A percentile compares a stretch with the other conserved stretches of the same genome.
phyloP scores from a whole-genome alignment of 2,113 vertebrate genomes.

The Rattus rattus region DNA sequence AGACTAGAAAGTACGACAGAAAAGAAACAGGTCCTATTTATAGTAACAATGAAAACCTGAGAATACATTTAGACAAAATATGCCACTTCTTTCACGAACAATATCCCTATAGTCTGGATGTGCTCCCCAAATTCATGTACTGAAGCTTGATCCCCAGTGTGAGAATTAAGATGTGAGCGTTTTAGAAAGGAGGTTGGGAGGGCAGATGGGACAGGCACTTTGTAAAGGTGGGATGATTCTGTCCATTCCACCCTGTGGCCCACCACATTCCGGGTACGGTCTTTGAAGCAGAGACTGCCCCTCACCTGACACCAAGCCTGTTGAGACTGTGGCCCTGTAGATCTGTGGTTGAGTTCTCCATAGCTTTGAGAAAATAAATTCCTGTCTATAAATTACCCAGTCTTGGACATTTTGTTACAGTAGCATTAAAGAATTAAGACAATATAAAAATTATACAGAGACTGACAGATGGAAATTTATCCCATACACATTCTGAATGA shows the following conservation, averaged over 20 bases:
- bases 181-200: neutral
- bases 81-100: neutral
- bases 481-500: neutral
- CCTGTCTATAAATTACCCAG: neutral
- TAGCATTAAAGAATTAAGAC: neutral
- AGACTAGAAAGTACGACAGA: neutral
- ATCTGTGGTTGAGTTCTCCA: neutral
- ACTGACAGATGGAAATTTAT: neutral
- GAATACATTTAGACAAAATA: conserved; percentile 3
- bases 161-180: neutral
- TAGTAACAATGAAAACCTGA: neutral
- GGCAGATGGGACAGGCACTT: neutral
- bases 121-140: neutral
- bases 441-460: conserved; percentile 21
- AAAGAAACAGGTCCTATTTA: neutral
- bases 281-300: neutral
- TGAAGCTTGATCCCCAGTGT: neutral
- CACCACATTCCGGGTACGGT: neutral
- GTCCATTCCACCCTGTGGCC: neutral
- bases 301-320: neutral
- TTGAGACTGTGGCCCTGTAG: neutral
- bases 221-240: neutral
- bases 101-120: neutral
- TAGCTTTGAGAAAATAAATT: neutral
- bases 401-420: neutral